Percentiles rank a stretch among this genome's conserved stretches.
Evolutionary conservation across 2,797 vertebrate species (phyloP).

Genomic region (Syngnathus rostellatus): DNA sequence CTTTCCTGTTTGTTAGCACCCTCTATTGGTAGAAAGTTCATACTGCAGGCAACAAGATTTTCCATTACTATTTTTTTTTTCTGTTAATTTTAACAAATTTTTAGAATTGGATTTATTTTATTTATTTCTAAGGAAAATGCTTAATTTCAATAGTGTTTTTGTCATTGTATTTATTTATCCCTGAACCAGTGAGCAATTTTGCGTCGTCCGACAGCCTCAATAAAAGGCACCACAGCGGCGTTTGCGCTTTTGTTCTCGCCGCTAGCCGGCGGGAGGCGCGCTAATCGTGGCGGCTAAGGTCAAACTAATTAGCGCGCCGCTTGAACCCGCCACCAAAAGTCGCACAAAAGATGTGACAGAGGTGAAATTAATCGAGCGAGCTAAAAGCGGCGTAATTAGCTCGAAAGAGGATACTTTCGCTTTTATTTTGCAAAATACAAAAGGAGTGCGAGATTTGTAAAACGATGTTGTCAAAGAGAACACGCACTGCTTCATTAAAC

Average conservation of each 20-base stretch:
- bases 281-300: constrained; percentile 73
- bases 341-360: constrained; percentile 50
- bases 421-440: background rate
- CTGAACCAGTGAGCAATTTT: constrained; percentile 19
- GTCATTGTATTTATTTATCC: too few species aligned
- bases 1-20: too few species aligned
- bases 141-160: too few species aligned
- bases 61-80: too few species aligned
- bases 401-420: background rate
- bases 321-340: constrained; percentile 59
- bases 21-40: too few species aligned
- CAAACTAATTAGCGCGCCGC: constrained; percentile 72
- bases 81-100: too few species aligned
- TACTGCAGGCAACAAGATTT: too few species aligned
- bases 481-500: constrained; percentile 65
- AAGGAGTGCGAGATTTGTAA: constrained; percentile 24
- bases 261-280: constrained; percentile 57
- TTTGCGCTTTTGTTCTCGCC: constrained; percentile 57
- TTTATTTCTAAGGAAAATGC: too few species aligned
- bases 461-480: constrained; percentile 48
- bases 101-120: too few species aligned
- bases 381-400: background rate
- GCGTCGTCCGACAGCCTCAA: constrained; percentile 37
- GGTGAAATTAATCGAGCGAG: constrained; percentile 50
- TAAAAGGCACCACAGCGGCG: constrained; percentile 30